Conservation (phyloP, 2,888 invertebrate genomes). For the Incurvaria masculella region DNA sequence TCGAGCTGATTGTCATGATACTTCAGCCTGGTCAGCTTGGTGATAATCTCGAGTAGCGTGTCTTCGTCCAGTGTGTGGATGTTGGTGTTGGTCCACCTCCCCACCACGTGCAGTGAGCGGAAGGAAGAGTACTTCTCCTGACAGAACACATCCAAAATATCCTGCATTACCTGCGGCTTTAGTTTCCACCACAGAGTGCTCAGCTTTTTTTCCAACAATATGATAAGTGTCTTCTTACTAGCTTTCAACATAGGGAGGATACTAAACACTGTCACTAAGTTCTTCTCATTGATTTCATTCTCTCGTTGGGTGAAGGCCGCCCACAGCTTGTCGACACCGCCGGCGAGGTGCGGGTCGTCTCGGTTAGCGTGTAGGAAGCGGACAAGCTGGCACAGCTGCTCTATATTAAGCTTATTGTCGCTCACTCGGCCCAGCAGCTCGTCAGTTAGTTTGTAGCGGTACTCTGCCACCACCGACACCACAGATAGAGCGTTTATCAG, state of each 20-base stretch:
- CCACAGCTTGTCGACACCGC: conserved; percentile 64
- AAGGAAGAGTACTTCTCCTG: conserved; percentile 36
- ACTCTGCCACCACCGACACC: conserved; percentile 36
- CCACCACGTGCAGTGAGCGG: conserved; percentile 37
- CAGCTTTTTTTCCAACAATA: conserved; percentile 58
- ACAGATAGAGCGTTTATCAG: conserved; percentile 42
- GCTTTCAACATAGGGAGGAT: conserved; percentile 55
- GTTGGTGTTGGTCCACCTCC: conserved; percentile 59
- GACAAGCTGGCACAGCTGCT: conserved; percentile 60
- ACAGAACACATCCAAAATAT: conserved; percentile 42
- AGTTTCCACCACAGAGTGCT: conserved; percentile 55
- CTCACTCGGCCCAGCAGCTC: conserved; percentile 60
- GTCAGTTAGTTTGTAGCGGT: conserved; percentile 54
- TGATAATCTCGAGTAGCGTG: conserved; percentile 50
- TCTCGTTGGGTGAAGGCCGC: conserved; percentile 59
- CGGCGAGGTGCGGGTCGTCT: conserved; percentile 40
- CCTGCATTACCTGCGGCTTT: conserved; percentile 39
- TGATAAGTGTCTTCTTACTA: conserved; percentile 57
- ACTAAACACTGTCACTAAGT: conserved; percentile 55
- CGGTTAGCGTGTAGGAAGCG: conserved; percentile 49
- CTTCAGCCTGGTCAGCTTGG: conserved; percentile 50
- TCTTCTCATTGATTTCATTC: conserved; percentile 53
- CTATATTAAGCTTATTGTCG: conserved; percentile 55
- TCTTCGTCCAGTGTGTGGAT: conserved; percentile 59
- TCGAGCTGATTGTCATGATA: conserved; percentile 57